phyloP scores from a whole-genome alignment of 2,113 vertebrate genomes.

The Gallinago jamesoni region DNA sequence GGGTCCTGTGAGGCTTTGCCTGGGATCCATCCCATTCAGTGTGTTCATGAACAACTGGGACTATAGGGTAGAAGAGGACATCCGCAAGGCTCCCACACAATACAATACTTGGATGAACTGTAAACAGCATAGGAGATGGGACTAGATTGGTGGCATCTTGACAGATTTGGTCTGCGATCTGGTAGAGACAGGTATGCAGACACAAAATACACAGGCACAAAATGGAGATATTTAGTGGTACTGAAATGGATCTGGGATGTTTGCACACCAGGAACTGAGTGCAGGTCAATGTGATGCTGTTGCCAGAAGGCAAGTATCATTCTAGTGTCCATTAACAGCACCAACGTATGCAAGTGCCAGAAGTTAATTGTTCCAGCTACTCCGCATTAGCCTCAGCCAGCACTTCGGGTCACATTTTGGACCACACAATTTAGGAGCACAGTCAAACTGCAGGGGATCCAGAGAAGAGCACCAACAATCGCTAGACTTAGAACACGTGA shows the following conservation, averaged over 20 bases:
- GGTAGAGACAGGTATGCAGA: background rate
- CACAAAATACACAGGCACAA: background rate
- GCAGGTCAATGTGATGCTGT: background rate
- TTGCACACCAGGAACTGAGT: background rate
- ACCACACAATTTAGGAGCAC: background rate
- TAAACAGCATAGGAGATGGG: background rate
- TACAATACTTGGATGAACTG: background rate
- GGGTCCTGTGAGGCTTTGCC: background rate
- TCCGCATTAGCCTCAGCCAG: background rate
- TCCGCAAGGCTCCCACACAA: background rate
- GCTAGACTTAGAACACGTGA: background rate
- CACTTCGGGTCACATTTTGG: background rate
- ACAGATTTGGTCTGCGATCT: background rate
- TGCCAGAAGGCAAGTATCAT: background rate
- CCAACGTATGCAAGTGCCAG: background rate
- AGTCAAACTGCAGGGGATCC: background rate
- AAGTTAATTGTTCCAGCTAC: background rate
- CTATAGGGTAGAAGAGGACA: background rate
- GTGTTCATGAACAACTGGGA: background rate
- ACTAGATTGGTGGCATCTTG: background rate
- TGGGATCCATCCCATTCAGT: background rate
- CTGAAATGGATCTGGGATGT: background rate
- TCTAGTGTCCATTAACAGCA: background rate
- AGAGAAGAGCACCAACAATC: background rate
- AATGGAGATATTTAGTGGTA: background rate